Evolutionary conservation across 2,113 vertebrate genomes (phyloP).

Genomic region (Mirza zaza): DNA sequence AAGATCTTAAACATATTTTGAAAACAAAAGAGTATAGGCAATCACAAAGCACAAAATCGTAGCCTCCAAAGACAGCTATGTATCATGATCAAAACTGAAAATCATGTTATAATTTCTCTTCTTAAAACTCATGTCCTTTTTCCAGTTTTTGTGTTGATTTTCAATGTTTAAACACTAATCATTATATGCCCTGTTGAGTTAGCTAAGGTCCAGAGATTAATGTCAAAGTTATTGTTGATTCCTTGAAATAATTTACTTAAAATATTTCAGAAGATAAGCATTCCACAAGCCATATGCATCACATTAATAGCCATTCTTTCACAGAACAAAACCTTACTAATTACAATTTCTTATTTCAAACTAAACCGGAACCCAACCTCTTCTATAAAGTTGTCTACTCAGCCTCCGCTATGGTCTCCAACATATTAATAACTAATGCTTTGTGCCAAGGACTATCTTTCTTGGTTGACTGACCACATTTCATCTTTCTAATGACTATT

Average conservation of each 20-base stretch:
- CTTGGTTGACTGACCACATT: background rate
- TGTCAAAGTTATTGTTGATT: background rate
- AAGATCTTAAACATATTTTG: background rate
- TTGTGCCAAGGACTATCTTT: background rate
- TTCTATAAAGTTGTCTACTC: background rate
- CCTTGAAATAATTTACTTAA: constrained; percentile 40
- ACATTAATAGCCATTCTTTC: background rate
- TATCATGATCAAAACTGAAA: background rate
- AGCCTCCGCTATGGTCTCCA: background rate
- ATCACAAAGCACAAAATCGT: background rate
- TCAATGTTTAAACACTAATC: constrained; percentile 13
- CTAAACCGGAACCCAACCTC: background rate
- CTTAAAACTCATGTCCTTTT: background rate
- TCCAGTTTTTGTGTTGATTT: background rate
- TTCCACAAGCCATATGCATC: background rate
- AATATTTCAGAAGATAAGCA: constrained; percentile 29
- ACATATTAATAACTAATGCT: background rate
- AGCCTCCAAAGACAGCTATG: background rate
- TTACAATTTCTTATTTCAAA: constrained; percentile 29
- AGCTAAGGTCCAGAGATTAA: background rate
- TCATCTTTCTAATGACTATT: background rate
- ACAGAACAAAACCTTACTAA: background rate
- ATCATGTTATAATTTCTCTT: background rate
- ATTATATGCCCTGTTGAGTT: background rate
- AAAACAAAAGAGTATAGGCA: constrained; percentile 4